Evolutionary conservation across 2,113 vertebrate genomes (phyloP), one percentile per base, ranked within the genome.

Genomic region (Barnardius zonarius): DNA sequence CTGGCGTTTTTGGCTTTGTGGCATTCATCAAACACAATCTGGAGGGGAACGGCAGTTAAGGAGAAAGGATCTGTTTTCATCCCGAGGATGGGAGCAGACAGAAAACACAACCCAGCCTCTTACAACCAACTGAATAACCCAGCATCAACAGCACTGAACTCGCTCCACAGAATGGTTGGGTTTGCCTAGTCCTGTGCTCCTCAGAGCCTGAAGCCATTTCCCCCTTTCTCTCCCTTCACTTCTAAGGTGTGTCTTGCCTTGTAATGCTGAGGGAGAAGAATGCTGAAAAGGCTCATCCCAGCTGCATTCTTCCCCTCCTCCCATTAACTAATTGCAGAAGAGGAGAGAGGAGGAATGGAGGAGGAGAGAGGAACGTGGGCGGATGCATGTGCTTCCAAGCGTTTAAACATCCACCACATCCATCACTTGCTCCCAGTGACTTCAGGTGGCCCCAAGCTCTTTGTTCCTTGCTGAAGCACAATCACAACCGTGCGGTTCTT

Each of bases 1-100:
- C 98, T 99, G 94, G 99, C 99, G 0, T 99, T 99, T 98, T 99
- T 99, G 97, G 99, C 99, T 98, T 99, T 99, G 98, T 99, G 99
- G 98, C 99, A 99, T 98, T 99, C 99, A 11, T 99, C 99, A 86
- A 99, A 99, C 93, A 99, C 98, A 35, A 99, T 99, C 99, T 99
- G 93, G 9, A 67, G 20, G 43, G 30, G 48, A 54, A 15, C 0
- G 11, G 18, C 33, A 27, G 79, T 95, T 77, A 94, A 97, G 93
- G 95, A 86, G 48, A 94, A 77, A 63, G 35, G 39, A 70, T 16
- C 24, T 46, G 5, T 51, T 73, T 41, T 33, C 57, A 59, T 30
- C 44, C 11, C 0, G 0, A 69, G 28, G 54, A 43, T 9, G 24
- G 44, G 49, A 70, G 28, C 48, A 70, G 79, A 48, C 11, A 74